Conservation (phyloP, 2,113 vertebrate species). For the Sceloporus undulatus region DNA sequence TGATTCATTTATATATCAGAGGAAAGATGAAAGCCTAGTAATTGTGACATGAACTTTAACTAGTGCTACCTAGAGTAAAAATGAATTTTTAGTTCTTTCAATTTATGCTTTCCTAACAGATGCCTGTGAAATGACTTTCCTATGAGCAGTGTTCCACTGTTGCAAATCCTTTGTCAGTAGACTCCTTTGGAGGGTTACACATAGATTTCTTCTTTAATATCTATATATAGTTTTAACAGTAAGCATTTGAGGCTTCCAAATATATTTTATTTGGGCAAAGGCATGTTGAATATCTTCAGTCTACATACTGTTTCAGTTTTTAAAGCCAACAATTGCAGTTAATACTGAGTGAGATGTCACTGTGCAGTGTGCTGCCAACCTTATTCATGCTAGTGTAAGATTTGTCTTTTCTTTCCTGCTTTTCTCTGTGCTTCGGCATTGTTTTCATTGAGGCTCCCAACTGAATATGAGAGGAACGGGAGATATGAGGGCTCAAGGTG, state of each 20-base stretch:
- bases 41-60: not conserved
- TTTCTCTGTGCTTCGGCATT: constrained; percentile 81
- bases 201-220: not conserved
- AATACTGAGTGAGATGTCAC: constrained; percentile 50
- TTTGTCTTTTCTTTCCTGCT: constrained; percentile 82
- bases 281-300: constrained; percentile 22
- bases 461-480: constrained; percentile 99
- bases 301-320: constrained; percentile 60
- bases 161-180: not conserved
- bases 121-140: too few species aligned
- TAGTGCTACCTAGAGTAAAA: not conserved
- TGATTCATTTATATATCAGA: not conserved
- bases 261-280: constrained; percentile 38
- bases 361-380: constrained; percentile 59
- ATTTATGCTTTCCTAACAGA: not conserved
- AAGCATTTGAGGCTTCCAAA: constrained; percentile 23
- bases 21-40: not conserved
- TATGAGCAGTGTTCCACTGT: not conserved
- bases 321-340: constrained; percentile 42
- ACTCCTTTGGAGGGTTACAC: not conserved
- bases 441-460: constrained; percentile 91
- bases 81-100: not conserved
- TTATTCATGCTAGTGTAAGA: constrained; percentile 78
- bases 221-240: not conserved
- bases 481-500: constrained; percentile 99